Percentiles rank a stretch among this genome's conserved stretches.
These are phyloP conservation scores for Orientallactaga sibirica DNA, from an alignment of 2,797 vertebrate genomes.

Conservation along the genomic window DNA sequence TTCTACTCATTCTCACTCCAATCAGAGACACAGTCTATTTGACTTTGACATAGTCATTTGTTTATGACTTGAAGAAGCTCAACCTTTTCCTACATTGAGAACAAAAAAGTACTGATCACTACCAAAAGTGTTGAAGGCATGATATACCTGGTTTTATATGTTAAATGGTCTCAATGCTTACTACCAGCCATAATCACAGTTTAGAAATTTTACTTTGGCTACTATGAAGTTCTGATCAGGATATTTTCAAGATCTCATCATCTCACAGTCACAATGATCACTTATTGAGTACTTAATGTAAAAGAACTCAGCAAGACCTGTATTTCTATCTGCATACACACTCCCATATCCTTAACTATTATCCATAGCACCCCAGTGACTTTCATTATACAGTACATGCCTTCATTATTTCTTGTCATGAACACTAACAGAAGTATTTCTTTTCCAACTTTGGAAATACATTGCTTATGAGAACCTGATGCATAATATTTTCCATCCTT, in stretches of 20 bases:
- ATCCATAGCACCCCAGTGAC: not conserved
- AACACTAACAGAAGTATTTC: constrained; percentile 19
- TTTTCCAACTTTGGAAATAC: constrained; percentile 47
- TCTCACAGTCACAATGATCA: not conserved
- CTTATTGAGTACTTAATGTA: not conserved
- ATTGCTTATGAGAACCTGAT: constrained; percentile 22
- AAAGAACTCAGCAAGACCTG: not conserved
- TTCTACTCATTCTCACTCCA: not conserved
- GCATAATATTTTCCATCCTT: not conserved
- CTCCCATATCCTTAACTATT: not conserved
- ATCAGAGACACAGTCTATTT: not conserved
- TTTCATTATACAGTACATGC: not conserved
- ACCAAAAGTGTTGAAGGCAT: not conserved
- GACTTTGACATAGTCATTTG: constrained; percentile 45
- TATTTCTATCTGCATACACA: not conserved
- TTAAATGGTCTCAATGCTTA: not conserved
- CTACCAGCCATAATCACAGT: not conserved
- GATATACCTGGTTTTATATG: not conserved
- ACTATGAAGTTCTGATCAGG: not conserved
- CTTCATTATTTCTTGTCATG: constrained; percentile 10
- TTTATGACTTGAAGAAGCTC: constrained; percentile 52
- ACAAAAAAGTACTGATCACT: not conserved
- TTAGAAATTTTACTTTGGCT: constrained; percentile 10
- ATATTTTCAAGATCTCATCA: not conserved
- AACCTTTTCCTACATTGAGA: not conserved